phyloP scores from a whole-genome alignment of 2,888 invertebrate genomes.

The Leptopilina syphax region DNA sequence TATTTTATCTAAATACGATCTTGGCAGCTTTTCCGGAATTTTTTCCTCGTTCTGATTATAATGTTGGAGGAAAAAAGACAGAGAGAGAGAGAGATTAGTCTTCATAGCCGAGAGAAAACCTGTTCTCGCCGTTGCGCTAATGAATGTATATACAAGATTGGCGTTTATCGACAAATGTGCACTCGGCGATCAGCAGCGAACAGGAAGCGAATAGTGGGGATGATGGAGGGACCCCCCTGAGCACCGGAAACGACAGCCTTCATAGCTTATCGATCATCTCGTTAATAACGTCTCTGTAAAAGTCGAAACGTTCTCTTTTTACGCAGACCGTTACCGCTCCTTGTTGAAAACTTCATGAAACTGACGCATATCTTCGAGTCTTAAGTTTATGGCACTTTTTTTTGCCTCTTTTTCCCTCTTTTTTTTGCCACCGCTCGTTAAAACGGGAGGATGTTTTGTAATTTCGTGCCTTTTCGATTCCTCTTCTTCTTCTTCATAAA shows the following conservation, averaged over 20 bases:
- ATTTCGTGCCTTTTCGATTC: background rate
- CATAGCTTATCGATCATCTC: slow-evolving; percentile 52
- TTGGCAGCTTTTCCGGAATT: too few species aligned
- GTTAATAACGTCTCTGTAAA: slow-evolving; percentile 40
- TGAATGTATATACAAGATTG: slow-evolving; percentile 53
- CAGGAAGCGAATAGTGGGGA: slow-evolving; percentile 55
- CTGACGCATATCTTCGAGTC: slow-evolving; percentile 27
- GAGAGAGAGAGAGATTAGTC: background rate
- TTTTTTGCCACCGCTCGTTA: slow-evolving; percentile 21
- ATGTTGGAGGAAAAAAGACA: too few species aligned
- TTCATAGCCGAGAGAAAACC: slow-evolving; percentile 27
- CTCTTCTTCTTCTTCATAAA: too few species aligned
- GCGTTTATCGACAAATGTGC: slow-evolving; percentile 55
- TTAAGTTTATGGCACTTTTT: slow-evolving; percentile 10
- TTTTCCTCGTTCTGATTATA: too few species aligned
- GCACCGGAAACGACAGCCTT: slow-evolving; percentile 56
- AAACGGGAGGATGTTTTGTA: slow-evolving; percentile 30
- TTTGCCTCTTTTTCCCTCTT: too few species aligned
- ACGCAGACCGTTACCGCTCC: slow-evolving; percentile 5
- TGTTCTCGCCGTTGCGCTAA: slow-evolving; percentile 45
- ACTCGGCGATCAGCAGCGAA: slow-evolving; percentile 55
- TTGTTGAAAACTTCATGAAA: background rate
- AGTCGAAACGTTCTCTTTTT: slow-evolving; percentile 31
- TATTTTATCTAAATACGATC: too few species aligned
- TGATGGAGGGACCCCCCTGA: slow-evolving; percentile 55